Evolutionary conservation across 2,888 invertebrate species (phyloP).

Genomic region (Xanthorhoe spadicearia): DNA sequence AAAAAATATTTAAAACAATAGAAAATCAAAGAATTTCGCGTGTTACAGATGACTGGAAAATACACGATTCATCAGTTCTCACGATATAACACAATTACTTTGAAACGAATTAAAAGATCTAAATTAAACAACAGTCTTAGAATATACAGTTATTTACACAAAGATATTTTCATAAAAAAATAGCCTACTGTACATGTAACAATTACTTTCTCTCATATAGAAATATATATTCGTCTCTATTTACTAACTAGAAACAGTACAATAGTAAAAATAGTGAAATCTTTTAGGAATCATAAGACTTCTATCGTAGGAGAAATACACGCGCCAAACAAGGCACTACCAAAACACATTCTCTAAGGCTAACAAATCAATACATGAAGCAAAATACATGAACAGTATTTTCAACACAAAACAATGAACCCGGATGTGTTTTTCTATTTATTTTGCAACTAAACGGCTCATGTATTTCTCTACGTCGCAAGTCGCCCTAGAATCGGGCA

Average conservation of each 20-base stretch:
- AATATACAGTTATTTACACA: conserved; percentile 83
- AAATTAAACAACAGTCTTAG: conserved; percentile 84
- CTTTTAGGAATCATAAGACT: conserved; percentile 72
- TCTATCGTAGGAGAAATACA: conserved; percentile 59
- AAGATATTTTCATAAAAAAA: conserved; percentile 76
- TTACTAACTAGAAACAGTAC: conserved; percentile 76
- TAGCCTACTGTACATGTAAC: conserved; percentile 82
- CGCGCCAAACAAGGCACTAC: conserved; percentile 55
- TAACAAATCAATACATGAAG: conserved; percentile 9
- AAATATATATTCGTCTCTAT: conserved; percentile 80
- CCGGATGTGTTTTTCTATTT: neutral
- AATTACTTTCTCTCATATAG: conserved; percentile 74
- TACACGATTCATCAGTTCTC: conserved; percentile 67
- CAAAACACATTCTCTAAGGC: conserved; percentile 10
- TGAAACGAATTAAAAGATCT: conserved; percentile 82
- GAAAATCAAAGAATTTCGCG: conserved; percentile 41
- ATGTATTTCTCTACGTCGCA: conserved; percentile 50
- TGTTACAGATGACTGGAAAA: conserved; percentile 78
- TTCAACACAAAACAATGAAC: neutral
- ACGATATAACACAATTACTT: conserved; percentile 63
- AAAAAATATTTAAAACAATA: conserved; percentile 30
- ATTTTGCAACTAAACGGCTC: conserved; percentile 21
- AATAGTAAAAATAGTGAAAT: conserved; percentile 80
- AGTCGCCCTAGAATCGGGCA: conserved; percentile 50
- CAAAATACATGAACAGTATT: neutral